Evolutionary conservation across 2,113 vertebrate species (phyloP).

Genomic region (Centropus bengalensis): DNA sequence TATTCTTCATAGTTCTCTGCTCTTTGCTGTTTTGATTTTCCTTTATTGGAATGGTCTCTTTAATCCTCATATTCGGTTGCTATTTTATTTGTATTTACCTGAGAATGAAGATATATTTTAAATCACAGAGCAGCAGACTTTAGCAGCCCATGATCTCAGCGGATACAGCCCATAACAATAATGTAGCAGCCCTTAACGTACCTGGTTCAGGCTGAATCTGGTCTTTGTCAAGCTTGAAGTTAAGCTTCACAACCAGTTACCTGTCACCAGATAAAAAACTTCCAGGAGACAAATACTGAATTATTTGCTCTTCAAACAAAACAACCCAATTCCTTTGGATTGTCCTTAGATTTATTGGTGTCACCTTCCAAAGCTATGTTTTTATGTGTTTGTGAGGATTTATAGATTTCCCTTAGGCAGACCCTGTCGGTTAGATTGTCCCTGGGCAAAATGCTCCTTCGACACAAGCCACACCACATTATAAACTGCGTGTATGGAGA

Average conservation of each 20-base stretch:
- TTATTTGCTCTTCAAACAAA: neutral
- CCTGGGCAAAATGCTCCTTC: neutral
- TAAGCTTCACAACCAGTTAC: neutral
- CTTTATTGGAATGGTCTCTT: neutral
- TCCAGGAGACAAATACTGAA: neutral
- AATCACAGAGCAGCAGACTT: neutral
- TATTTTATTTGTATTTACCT: neutral
- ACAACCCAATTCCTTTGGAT: neutral
- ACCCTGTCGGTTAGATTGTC: accelerated
- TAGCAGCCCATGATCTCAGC: neutral
- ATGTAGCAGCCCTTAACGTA: neutral
- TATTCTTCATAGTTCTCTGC: neutral
- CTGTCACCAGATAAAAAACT: neutral
- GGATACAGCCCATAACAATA: neutral
- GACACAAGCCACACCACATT: no score
- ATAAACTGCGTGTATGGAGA: no score
- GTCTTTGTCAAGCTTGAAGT: neutral
- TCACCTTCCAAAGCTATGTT: neutral
- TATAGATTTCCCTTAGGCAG: neutral
- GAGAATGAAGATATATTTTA: neutral
- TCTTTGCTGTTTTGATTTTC: neutral
- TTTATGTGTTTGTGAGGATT: neutral
- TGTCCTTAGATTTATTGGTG: neutral
- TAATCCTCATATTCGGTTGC: neutral
- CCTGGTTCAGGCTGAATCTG: neutral